Base-by-base conservation (phyloP, 2,113 vertebrate species). In the Chascanopsetta lugubris region DNA sequence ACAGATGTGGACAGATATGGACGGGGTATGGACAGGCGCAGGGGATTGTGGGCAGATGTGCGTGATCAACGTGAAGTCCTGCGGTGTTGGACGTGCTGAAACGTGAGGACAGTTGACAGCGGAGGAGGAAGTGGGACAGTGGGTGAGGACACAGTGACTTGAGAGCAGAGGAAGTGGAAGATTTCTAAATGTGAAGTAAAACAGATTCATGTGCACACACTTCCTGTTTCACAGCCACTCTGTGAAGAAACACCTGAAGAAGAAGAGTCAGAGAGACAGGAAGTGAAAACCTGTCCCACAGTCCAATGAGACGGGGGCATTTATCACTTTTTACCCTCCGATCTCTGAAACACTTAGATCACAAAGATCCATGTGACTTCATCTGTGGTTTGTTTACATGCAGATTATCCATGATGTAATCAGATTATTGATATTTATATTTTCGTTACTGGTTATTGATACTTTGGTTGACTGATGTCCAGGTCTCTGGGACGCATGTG, bases 171-270 rank as follows among this genome's bases (percentile, higher is more conserved):
- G 87, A 87, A 86, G 77, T 83, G 26, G 72, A n/a, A 17, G 3
- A 56, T 86, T 86, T 82, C 47, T 67, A 75, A 75, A 84, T 1
- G 3, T 62, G 58, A 79, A 79, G 72, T 67, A 73, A 73, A 80
- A 61, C 36, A 63, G 15, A 36, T 36, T 0, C 5, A 21, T 75
- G 77, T 11, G 62, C 46, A 38, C 72, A 79, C 0, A 6, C 54
- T 85, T 88, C 84, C 84, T 76, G 50, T 83, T 86, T 82, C 55
- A 34, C 2, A n/a, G 17, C n/a, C 0, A 25, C n/a, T n/a, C n/a
- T n/a, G 11, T 20, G 42, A 9, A 45, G 6, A 6, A 11, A 45
- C 42, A 45, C 42, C 18, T 42, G 38, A 42, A 42, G 6, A 3
- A 8, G 6, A 18, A 18, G n/a, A n/a, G n/a, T n/a, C n/a, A n/a